Evolutionary conservation across 2,797 vertebrate genomes (phyloP).

Genomic region (Luscinia megarhynchos): DNA sequence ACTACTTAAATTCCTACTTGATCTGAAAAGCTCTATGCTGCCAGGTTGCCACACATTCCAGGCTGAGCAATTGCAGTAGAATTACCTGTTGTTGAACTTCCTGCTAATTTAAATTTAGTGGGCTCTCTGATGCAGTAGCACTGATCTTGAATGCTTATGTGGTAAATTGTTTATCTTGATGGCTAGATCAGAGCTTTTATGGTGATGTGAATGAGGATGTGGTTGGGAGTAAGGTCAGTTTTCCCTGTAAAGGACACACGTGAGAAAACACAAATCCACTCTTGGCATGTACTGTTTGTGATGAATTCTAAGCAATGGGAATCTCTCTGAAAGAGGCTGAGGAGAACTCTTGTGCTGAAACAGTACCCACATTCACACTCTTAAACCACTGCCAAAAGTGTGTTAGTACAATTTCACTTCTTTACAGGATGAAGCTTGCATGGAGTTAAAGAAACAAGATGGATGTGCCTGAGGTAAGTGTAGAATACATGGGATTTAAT

Average conservation of each 20-base stretch:
- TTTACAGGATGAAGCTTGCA: background rate
- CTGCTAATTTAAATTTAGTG: background rate
- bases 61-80: background rate
- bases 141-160: background rate
- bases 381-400: background rate
- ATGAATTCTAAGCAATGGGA: conserved; percentile 91
- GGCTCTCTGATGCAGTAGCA: background rate
- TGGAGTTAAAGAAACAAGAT: background rate
- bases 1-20: accelerated
- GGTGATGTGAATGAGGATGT: background rate
- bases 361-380: conserved; percentile 59
- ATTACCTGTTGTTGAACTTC: background rate
- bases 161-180: background rate
- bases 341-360: conserved; percentile 83
- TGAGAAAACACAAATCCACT: background rate
- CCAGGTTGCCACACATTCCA: background rate
- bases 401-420: background rate
- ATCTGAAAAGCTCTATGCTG: background rate
- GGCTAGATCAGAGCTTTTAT: background rate
- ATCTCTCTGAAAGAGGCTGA: conserved; percentile 95
- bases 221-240: background rate
- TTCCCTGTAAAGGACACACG: background rate
- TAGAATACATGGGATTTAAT: background rate
- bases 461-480: background rate
- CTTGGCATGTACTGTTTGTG: conserved; percentile 81